Conservation (phyloP, 2,888 invertebrate genomes). For the Phymatocera aterrima region DNA sequence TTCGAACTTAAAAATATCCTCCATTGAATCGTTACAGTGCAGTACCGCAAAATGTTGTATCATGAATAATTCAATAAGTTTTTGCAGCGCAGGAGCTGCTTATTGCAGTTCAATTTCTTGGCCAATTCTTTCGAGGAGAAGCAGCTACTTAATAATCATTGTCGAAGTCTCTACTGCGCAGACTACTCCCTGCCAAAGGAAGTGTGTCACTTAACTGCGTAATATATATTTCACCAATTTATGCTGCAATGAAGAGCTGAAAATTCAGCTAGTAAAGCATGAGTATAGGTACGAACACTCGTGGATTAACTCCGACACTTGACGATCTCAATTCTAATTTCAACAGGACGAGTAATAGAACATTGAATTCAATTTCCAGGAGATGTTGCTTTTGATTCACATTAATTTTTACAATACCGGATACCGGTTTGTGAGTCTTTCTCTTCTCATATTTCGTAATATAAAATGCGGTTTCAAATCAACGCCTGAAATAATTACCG, state of each 20-base stretch:
- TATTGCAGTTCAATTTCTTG: conserved; percentile 17
- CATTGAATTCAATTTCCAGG: not conserved
- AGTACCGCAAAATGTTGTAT: conserved; percentile 17
- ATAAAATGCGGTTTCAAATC: not conserved
- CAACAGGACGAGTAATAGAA: no score
- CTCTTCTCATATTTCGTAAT: not conserved
- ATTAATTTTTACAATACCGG: no score
- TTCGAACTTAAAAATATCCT: not conserved
- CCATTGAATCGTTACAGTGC: not conserved
- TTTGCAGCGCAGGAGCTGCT: not conserved
- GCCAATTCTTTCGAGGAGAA: not conserved
- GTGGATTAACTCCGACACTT: not conserved
- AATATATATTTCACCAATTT: not conserved
- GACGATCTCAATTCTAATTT: not conserved
- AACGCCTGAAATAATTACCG: not conserved
- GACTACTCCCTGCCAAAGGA: not conserved
- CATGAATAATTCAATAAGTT: conserved; percentile 28
- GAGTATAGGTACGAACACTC: no score
- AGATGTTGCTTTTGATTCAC: no score
- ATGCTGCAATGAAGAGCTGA: not conserved
- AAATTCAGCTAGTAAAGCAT: not conserved
- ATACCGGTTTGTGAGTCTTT: no score
- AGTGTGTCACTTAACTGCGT: not conserved
- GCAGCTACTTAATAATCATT: conserved; percentile 11
- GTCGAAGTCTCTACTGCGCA: not conserved